Percentiles rank a stretch among this genome's conserved stretches.
Conservation (phyloP, 1,140 invertebrate species). For the Stratiolaelaps scimitus region DNA sequence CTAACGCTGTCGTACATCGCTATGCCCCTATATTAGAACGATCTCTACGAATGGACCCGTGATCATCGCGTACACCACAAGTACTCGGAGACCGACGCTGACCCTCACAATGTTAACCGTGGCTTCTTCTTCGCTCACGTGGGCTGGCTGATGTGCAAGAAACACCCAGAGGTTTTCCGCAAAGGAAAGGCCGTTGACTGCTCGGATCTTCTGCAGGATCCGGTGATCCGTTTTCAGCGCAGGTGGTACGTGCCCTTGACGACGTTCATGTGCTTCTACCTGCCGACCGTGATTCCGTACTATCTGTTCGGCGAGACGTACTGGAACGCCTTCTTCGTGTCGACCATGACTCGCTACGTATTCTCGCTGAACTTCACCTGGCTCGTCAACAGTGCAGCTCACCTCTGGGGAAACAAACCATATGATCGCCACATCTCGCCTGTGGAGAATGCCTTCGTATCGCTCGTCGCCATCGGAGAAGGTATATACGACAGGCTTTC, state of each 20-base stretch:
- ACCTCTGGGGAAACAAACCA: conserved; percentile 45
- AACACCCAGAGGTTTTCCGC: conserved; percentile 73
- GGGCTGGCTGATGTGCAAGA: conserved; percentile 74
- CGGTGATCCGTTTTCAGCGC: conserved; percentile 70
- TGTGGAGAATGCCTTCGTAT: conserved; percentile 45
- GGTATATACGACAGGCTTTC: conserved; percentile 50
- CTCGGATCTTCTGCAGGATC: conserved; percentile 71
- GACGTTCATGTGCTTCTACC: conserved; percentile 64
- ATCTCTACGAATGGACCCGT: conserved; percentile 77
- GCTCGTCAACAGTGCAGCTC: conserved; percentile 50
- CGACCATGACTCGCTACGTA: conserved; percentile 68
- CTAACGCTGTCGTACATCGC: not conserved
- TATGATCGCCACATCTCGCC: conserved; percentile 46
- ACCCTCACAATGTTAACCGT: conserved; percentile 83
- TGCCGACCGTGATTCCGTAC: conserved; percentile 70
- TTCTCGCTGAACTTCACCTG: conserved; percentile 81
- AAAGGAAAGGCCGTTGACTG: conserved; percentile 76
- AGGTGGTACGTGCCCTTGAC: conserved; percentile 68
- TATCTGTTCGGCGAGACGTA: conserved; percentile 70
- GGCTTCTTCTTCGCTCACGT: conserved; percentile 95
- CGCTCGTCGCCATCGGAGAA: conserved; percentile 47
- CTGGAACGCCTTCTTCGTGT: conserved; percentile 63
- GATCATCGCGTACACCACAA: conserved; percentile 96
- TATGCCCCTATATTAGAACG: conserved; percentile 56
- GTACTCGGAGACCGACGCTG: conserved; percentile 86